Evolutionary conservation across 1,140 invertebrate species (phyloP).

Genomic region (Steinernema khuongi): DNA sequence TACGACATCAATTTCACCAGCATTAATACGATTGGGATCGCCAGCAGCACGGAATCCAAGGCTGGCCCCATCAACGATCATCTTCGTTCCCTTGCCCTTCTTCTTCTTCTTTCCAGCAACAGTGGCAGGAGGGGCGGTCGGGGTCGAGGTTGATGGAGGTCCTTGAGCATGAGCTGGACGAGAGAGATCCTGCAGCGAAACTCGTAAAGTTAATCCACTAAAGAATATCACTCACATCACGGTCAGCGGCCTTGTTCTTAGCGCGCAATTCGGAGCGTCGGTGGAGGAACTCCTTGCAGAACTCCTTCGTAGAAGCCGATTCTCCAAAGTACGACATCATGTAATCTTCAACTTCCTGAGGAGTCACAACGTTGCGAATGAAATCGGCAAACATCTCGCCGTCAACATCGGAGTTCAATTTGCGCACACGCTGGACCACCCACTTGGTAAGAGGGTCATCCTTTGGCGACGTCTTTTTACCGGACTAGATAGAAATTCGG

Average conservation of each 20-base stretch:
- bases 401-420: constrained; percentile 24
- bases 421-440: constrained; percentile 19
- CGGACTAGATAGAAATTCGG: constrained; percentile 17
- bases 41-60: constrained; percentile 37
- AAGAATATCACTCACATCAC: constrained; percentile 27
- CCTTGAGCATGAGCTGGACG: constrained; percentile 11
- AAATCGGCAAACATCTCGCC: constrained; percentile 31
- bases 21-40: constrained; percentile 37
- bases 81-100: constrained; percentile 23
- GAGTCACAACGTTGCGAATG: constrained; percentile 23
- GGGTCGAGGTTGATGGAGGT: not conserved
- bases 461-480: constrained; percentile 6
- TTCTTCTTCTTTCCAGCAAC: constrained; percentile 35
- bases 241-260: constrained; percentile 10
- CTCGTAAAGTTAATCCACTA: not conserved
- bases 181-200: constrained; percentile 30
- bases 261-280: constrained; percentile 29
- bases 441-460: constrained; percentile 20
- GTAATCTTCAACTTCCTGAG: constrained; percentile 37
- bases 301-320: constrained; percentile 23
- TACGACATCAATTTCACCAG: constrained; percentile 29
- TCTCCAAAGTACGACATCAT: constrained; percentile 32
- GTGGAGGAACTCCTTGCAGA: constrained; percentile 31
- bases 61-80: constrained; percentile 26
- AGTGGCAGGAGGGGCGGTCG: not conserved